A percentile compares a stretch with the other conserved stretches of the same genome.
These are phyloP conservation scores for Theonella swinhoei DNA, from an alignment of 37 sponge, comb jelly and placozoan species.

Conservation along the genomic window DNA sequence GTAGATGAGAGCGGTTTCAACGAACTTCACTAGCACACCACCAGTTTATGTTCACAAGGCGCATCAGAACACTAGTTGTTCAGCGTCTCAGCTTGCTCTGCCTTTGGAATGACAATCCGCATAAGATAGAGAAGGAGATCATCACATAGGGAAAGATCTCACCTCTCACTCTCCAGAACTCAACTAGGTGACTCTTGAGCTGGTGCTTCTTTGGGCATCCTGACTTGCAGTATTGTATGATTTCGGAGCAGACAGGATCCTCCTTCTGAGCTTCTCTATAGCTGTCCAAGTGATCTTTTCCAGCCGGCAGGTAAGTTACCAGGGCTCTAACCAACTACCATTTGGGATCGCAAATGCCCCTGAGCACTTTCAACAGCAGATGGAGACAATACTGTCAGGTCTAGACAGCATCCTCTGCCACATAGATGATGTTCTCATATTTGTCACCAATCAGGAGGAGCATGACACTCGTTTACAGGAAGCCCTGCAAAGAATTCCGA, in stretches of 20 bases:
- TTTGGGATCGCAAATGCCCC: conserved; percentile 43
- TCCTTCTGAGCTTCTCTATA: neutral
- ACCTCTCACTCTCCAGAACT: conserved; percentile 26
- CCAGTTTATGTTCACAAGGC: neutral
- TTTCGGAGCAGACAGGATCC: neutral
- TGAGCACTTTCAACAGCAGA: conserved; percentile 42
- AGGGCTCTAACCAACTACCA: too few species aligned
- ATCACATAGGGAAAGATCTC: neutral
- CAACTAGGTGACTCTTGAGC: neutral
- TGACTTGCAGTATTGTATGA: conserved; percentile 3
- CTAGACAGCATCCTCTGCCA: conserved; percentile 44
- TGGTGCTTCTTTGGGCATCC: conserved; percentile 24
- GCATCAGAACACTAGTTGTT: neutral
- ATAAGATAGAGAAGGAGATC: neutral
- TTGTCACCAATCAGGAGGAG: conserved; percentile 34
- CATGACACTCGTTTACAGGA: conserved; percentile 31
- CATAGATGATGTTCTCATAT: conserved; percentile 54
- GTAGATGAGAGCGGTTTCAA: neutral
- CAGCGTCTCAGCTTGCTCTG: conserved; percentile 13
- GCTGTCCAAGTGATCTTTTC: too few species aligned
- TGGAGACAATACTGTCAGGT: conserved; percentile 33
- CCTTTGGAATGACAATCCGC: conserved; percentile 35
- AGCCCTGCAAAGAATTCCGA: conserved; percentile 35
- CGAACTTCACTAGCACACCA: neutral
- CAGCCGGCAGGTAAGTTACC: too few species aligned